Evolutionary conservation across 2,888 invertebrate species (phyloP).

Genomic region (Troilus luridus): DNA sequence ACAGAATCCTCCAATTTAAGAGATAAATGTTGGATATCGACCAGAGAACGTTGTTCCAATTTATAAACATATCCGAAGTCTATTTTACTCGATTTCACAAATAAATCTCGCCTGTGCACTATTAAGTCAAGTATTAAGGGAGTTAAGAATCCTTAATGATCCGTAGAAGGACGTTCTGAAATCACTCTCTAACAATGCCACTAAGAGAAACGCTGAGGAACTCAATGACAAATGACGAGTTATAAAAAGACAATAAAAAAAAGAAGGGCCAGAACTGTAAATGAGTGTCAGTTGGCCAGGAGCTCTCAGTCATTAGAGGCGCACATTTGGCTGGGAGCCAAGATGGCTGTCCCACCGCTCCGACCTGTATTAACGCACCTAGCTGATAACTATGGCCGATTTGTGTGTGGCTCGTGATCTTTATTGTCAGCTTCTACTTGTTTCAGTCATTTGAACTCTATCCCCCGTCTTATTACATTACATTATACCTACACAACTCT

Average conservation of each 20-base stretch:
- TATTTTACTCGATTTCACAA: background rate
- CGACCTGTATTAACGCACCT: slow-evolving; percentile 36
- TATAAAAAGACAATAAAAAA: slow-evolving; percentile 48
- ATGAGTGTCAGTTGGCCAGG: slow-evolving; percentile 15
- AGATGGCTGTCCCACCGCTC: slow-evolving; percentile 1
- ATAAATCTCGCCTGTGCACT: background rate
- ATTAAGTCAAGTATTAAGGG: background rate
- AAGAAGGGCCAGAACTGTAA: background rate
- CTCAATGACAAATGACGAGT: slow-evolving; percentile 38
- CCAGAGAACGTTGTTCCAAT: background rate
- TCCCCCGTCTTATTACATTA: background rate
- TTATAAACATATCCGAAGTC: background rate
- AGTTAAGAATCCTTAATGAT: background rate
- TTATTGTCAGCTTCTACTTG: background rate
- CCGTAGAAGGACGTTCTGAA: slow-evolving; percentile 3
- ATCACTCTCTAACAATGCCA: slow-evolving; percentile 9
- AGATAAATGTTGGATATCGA: background rate
- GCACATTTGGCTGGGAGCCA: slow-evolving; percentile 17
- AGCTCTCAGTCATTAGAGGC: slow-evolving; percentile 30
- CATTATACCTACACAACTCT: no score
- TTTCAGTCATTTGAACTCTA: background rate
- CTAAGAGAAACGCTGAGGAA: slow-evolving; percentile 12
- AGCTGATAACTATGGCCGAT: background rate
- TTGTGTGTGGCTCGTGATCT: background rate
- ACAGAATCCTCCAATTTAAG: background rate